phyloP scores from a whole-genome alignment of 2,797 vertebrate genomes.

The Lophotriccus pileatus region DNA sequence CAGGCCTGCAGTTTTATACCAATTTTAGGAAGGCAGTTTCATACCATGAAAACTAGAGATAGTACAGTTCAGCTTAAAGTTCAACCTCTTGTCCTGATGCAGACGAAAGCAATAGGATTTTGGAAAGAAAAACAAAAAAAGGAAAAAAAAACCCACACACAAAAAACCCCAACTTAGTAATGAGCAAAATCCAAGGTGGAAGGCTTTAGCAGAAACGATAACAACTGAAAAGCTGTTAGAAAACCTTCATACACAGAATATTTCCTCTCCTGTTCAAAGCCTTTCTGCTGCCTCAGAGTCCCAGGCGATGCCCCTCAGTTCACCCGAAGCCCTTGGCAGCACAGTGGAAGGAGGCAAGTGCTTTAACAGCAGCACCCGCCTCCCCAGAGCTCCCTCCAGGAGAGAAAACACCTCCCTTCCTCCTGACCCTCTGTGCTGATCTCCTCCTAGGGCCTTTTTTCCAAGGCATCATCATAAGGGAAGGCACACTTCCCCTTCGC shows the following conservation, averaged over 20 bases:
- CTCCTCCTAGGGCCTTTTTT: background rate
- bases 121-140: background rate
- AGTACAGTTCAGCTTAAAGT: background rate
- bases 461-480: background rate
- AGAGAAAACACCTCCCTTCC: background rate
- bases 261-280: background rate
- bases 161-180: background rate
- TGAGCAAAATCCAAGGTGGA: background rate
- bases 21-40: background rate
- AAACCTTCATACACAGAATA: background rate
- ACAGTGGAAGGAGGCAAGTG: accelerated
- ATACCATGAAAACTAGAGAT: background rate
- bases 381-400: background rate
- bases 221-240: background rate
- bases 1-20: background rate
- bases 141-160: background rate
- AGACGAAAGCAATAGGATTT: background rate
- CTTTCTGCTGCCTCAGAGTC: background rate
- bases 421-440: background rate
- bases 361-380: background rate
- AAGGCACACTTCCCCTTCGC: background rate
- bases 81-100: background rate
- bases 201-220: background rate
- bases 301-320: background rate
- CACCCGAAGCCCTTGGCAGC: background rate